Evolutionary conservation across 2,888 invertebrate genomes (phyloP).

Genomic region (Lingula anatina): DNA sequence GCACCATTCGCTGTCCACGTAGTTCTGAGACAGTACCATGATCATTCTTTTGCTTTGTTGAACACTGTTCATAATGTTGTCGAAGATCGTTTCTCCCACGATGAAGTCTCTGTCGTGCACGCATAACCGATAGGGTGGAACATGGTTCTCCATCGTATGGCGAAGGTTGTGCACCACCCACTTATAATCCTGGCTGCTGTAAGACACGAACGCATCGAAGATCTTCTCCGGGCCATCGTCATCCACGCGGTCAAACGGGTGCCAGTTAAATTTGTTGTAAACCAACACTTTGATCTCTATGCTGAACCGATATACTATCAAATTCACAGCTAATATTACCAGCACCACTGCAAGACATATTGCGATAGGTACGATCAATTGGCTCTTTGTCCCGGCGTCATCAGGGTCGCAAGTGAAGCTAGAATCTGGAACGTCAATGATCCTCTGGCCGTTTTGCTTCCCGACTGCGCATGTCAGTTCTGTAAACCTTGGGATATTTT

Average conservation of each 20-base stretch:
- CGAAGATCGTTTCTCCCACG: slow-evolving; percentile 57
- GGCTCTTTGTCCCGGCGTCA: no score
- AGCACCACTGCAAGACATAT: not conserved
- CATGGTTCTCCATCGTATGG: slow-evolving; percentile 73
- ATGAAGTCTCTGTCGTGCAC: slow-evolving; percentile 84
- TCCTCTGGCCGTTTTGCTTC: no score
- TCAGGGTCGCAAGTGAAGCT: no score
- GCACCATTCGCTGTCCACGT: slow-evolving; percentile 71
- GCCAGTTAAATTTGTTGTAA: not conserved
- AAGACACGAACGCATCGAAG: slow-evolving; percentile 85
- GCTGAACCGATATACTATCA: not conserved
- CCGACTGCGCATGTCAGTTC: no score
- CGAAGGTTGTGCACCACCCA: slow-evolving; percentile 80
- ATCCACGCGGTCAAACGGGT: not conserved
- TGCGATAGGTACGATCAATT: no score
- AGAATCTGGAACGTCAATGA: no score
- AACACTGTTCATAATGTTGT: slow-evolving; percentile 67
- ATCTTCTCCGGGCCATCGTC: not conserved
- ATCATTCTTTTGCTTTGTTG: slow-evolving; percentile 67
- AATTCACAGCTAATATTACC: not conserved
- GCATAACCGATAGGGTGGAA: slow-evolving; percentile 77
- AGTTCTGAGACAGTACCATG: slow-evolving; percentile 65
- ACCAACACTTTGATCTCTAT: slow-evolving; percentile 3
- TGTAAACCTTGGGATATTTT: no score
- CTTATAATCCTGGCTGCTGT: slow-evolving; percentile 81